Base-by-base conservation (phyloP, 2,888 invertebrate genomes). In the Arge pagana region DNA sequence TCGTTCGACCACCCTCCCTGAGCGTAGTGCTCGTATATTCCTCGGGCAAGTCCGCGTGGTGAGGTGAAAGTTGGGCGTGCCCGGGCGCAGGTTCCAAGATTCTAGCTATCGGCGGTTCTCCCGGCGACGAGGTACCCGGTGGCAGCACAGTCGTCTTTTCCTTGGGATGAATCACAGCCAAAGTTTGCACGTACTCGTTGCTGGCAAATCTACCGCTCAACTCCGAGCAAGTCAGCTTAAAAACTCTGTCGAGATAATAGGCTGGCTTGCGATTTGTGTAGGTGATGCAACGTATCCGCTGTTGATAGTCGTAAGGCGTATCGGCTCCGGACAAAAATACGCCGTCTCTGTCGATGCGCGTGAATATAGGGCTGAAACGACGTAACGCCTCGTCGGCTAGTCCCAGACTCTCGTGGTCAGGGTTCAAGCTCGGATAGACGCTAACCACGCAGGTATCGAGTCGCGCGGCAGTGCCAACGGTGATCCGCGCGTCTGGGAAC, bases 221-320 rank as follows among this genome's bases (percentile, higher is more conserved):
- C 77, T 96, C 95, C 1, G 94, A 93, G 79, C 99, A 99, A 55
- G 93, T 90, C 41, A 99, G 83, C 72, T 95, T 94, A 81, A 98
- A 98, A 18, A 93, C 94, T 58, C 96, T 86, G 80, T 95, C 96
- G 60, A 96, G 81, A 76, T 95, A 95, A 77, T 96, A 95, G 7
- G 96, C 96, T 3, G 97, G 96, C 73, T 96, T 94, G 68, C 90
- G 90, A 81, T 98, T 97, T 74, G 93, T 93, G 80, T 98, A 99
- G 63, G 90, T 88, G 57, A 96, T 87, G 68, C 89, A 86, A 23
- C 89, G 83, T 41, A 94, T 70, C 55, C 88, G 85, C 80, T 87
- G 83, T 71, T 89, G 86, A 67, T 90, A 90, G 72, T 89, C 87
- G 69, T 82, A 84, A n/a, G 88, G 87, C 65, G 86, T 83, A 71